These are phyloP conservation scores for Leucoraja erinaceus DNA, from an alignment of 2,113 vertebrate genomes.

Conservation along the genomic window DNA sequence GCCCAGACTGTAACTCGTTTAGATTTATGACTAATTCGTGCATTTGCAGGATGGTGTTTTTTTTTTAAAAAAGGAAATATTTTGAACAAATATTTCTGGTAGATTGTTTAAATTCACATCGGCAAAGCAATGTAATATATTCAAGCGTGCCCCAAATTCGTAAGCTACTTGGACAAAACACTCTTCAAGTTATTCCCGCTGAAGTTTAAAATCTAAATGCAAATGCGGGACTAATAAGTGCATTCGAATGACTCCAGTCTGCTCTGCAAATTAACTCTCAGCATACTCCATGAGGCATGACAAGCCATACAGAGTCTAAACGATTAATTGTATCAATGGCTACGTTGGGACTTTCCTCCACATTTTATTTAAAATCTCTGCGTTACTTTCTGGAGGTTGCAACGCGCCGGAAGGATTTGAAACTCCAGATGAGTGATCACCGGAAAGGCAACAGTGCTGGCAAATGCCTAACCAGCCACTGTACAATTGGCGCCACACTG, in stretches of 20 bases:
- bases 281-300: constrained; percentile 17
- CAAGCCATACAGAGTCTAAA: neutral
- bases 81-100: neutral
- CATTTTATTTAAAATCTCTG: neutral
- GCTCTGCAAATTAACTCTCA: neutral
- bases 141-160: neutral
- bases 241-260: neutral
- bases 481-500: neutral
- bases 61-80: neutral
- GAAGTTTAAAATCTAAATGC: neutral
- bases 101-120: neutral
- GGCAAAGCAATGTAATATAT: neutral
- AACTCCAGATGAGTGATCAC: constrained; percentile 34
- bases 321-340: neutral
- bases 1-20: constrained; percentile 23
- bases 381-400: constrained; percentile 11
- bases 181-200: neutral
- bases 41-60: neutral
- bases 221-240: neutral
- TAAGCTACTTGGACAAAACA: neutral
- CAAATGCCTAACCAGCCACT: neutral
- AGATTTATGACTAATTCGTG: constrained; percentile 23
- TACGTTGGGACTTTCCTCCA: constrained; percentile 18
- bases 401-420: neutral
- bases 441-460: neutral